A percentile compares a stretch with the other conserved stretches of the same genome.
phyloP scores from a whole-genome alignment of 2,888 invertebrate genomes.

The Drosophila pseudotakahashii region DNA sequence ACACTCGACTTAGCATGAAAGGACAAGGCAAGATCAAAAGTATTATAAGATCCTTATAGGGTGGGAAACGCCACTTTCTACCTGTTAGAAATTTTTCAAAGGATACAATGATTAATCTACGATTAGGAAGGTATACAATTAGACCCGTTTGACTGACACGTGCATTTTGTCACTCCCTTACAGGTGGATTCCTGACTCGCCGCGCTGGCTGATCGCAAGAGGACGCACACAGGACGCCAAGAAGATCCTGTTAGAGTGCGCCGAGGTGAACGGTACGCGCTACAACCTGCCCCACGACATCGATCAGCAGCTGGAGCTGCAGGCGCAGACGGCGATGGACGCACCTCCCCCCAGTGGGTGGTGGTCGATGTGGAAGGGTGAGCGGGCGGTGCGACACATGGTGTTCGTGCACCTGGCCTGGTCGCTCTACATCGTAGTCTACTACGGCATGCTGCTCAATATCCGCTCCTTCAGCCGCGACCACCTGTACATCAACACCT shows the following conservation, averaged over 20 bases:
- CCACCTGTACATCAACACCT: conserved; percentile 84
- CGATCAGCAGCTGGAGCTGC: conserved; percentile 83
- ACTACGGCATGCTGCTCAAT: conserved; percentile 85
- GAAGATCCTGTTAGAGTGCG: conserved; percentile 82
- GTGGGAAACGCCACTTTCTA: too few species aligned
- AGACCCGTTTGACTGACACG: not conserved
- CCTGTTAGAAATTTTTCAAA: too few species aligned
- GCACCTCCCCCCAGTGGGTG: conserved; percentile 83
- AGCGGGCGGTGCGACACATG: conserved; percentile 82
- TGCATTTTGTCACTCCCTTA: not conserved
- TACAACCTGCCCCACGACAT: conserved; percentile 83
- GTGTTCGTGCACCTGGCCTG: conserved; percentile 83
- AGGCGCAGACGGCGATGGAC: conserved; percentile 83
- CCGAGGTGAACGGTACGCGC: conserved; percentile 83
- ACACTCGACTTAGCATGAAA: too few species aligned
- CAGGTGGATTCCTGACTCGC: conserved; percentile 85
- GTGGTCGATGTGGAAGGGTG: conserved; percentile 84
- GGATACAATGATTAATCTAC: too few species aligned
- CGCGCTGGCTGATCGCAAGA: conserved; percentile 84
- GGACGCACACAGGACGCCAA: conserved; percentile 84
- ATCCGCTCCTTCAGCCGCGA: conserved; percentile 85
- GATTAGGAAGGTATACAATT: too few species aligned
- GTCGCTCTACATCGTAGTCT: conserved; percentile 84
- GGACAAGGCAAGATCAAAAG: too few species aligned
- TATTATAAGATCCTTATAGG: too few species aligned